phyloP scores from a whole-genome alignment of 2,113 vertebrate genomes.

The Cairina moschata region DNA sequence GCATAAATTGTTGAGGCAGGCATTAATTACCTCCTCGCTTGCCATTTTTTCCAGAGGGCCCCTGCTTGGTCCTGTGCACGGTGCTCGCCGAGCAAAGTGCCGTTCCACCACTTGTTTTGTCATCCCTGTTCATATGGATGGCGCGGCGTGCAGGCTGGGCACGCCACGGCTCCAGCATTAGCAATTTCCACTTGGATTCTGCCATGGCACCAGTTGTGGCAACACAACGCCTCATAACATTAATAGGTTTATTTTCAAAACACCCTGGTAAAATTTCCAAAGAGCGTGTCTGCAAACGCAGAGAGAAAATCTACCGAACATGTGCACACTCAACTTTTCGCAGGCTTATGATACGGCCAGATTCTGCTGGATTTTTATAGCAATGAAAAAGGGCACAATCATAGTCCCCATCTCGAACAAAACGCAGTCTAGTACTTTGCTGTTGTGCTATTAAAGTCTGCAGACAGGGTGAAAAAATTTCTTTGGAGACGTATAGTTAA shows the following conservation, averaged over 20 bases:
- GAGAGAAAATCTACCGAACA: neutral
- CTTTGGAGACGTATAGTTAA: neutral
- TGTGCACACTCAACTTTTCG: neutral
- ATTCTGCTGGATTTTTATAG: neutral
- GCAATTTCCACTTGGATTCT: neutral
- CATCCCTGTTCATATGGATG: fast-evolving
- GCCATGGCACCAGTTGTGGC: neutral
- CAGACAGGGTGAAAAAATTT: neutral
- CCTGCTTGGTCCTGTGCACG: fast-evolving
- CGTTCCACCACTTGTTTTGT: no score
- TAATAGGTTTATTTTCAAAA: neutral
- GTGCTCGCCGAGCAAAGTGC: neutral
- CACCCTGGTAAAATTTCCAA: neutral
- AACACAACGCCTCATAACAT: neutral
- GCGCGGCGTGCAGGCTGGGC: neutral
- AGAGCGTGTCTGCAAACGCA: neutral
- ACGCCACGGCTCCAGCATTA: neutral
- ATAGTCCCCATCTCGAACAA: neutral
- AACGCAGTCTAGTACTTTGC: neutral
- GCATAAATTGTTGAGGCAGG: neutral
- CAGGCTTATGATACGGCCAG: neutral
- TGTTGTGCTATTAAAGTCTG: neutral
- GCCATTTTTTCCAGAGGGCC: neutral
- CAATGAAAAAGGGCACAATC: neutral
- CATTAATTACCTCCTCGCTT: neutral